Conservation (phyloP, 2,888 invertebrate species). For the Acanthosepion pharaonis region DNA sequence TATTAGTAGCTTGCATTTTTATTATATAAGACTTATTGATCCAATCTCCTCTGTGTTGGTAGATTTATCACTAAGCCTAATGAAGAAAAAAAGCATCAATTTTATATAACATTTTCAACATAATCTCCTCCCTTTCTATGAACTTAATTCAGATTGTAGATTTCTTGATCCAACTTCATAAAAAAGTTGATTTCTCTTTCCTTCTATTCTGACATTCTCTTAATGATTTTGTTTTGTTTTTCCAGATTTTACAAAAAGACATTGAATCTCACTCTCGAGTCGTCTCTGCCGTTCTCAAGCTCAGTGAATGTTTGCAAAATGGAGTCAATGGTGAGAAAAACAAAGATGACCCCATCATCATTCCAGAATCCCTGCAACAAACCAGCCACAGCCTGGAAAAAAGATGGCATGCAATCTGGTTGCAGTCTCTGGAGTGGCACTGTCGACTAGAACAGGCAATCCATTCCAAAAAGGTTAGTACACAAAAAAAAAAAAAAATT, state of each 20-base stretch:
- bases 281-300: constrained; percentile 73
- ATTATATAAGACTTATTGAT: no score
- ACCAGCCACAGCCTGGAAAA: constrained; percentile 85
- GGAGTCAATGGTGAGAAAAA: constrained; percentile 49
- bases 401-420: constrained; percentile 91
- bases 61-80: no score
- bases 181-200: background rate
- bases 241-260: constrained; percentile 91
- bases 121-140: no score
- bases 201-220: background rate
- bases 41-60: no score
- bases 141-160: background rate
- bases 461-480: constrained; percentile 62
- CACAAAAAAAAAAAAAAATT: background rate
- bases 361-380: constrained; percentile 72
- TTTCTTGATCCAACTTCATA: background rate
- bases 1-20: no score
- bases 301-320: constrained; percentile 71
- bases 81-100: no score
- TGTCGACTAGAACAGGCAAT: constrained; percentile 85
- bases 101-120: no score
- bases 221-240: constrained; percentile 56
- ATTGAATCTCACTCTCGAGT: constrained; percentile 84
- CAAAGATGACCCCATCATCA: constrained; percentile 53
- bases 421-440: constrained; percentile 93